Percentiles rank a stretch among this genome's conserved stretches.
phyloP scores from a whole-genome alignment of 2,797 vertebrate genomes.

The Sebastes diploproa region DNA sequence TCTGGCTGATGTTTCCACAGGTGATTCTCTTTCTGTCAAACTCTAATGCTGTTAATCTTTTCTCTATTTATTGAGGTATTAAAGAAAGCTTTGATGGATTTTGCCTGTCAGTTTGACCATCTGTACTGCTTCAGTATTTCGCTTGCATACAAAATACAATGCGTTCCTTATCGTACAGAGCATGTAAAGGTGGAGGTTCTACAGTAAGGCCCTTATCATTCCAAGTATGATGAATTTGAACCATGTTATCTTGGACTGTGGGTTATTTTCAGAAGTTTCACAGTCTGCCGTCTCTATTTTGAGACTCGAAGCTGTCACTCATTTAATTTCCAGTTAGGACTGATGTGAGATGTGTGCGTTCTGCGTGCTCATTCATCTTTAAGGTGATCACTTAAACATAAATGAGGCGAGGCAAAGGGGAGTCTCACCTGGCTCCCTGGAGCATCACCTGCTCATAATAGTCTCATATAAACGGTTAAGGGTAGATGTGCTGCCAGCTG shows the following conservation, averaged over 20 bases:
- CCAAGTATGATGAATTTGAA: neutral
- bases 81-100: neutral
- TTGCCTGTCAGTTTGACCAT: neutral
- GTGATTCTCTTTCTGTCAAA: neutral
- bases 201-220: neutral
- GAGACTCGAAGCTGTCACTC: neutral
- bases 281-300: neutral
- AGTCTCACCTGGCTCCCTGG: slow-evolving; percentile 36
- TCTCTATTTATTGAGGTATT: slow-evolving; percentile 13
- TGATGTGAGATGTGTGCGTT: neutral
- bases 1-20: neutral
- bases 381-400: slow-evolving; percentile 21
- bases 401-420: slow-evolving; percentile 21
- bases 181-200: neutral
- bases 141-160: neutral
- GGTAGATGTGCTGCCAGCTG: slow-evolving; percentile 39
- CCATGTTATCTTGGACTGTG: neutral
- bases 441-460: slow-evolving; percentile 32
- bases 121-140: neutral
- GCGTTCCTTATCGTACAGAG: neutral
- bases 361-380: slow-evolving; percentile 17
- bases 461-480: slow-evolving; percentile 25
- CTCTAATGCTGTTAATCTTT: slow-evolving; percentile 3
- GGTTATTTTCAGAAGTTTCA: neutral
- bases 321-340: neutral